phyloP scores from a whole-genome alignment of 2,888 invertebrate species.

The Rotaria macrura region DNA sequence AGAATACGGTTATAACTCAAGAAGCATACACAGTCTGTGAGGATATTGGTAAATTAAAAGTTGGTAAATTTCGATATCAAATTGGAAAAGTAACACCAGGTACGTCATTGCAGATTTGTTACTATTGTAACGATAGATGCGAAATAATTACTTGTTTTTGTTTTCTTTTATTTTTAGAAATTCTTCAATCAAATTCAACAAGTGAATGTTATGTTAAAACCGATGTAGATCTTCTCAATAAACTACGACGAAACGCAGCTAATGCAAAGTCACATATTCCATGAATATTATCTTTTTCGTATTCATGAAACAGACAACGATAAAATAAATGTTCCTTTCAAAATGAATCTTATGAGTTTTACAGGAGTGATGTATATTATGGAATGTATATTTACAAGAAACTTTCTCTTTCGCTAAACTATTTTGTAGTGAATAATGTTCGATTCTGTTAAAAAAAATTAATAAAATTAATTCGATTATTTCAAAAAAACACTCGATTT shows the following conservation, averaged over 20 bases:
- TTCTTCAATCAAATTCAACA: not conserved
- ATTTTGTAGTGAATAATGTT: no score
- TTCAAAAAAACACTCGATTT: no score
- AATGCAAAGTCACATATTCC: not conserved
- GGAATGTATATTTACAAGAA: no score
- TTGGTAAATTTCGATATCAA: not conserved
- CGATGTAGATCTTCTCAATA: not conserved
- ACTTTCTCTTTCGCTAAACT: no score
- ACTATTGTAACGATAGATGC: not conserved
- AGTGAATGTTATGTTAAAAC: not conserved
- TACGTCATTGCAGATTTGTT: not conserved
- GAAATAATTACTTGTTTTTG: not conserved
- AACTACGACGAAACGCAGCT: not conserved
- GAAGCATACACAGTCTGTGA: not conserved
- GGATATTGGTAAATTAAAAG: not conserved
- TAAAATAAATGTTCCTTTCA: no score
- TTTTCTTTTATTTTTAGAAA: not conserved
- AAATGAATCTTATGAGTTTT: no score
- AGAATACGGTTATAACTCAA: not conserved
- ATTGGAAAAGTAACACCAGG: not conserved
- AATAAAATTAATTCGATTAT: no score
- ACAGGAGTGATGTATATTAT: no score
- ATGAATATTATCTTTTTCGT: no score
- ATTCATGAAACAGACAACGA: no score
- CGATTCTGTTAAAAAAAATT: no score